Conservation (phyloP, 1,140 invertebrate species). For the Drosophila tristis region DNA sequence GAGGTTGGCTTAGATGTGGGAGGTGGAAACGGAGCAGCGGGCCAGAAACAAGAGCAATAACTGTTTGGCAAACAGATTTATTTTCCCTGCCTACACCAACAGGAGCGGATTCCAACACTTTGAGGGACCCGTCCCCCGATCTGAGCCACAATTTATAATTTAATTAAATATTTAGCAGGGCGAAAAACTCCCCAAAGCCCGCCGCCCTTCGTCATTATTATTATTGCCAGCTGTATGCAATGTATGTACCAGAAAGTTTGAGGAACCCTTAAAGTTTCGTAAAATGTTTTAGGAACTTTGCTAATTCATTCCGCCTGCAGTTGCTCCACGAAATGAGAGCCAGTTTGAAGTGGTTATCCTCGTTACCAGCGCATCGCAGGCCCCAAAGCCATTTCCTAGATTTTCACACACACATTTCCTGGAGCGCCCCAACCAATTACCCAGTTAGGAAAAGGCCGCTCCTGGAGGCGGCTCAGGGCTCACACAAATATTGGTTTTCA, state of each 20-base stretch:
- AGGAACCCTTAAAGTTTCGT: too few species aligned
- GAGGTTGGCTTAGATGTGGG: neutral
- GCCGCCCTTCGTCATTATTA: too few species aligned
- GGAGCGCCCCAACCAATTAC: slow-evolving; percentile 27
- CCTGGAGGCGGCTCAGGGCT: slow-evolving; percentile 5
- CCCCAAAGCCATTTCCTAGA: neutral
- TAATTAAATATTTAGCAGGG: too few species aligned
- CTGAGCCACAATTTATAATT: neutral
- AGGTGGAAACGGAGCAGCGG: slow-evolving; percentile 46
- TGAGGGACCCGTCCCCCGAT: neutral
- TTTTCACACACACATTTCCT: slow-evolving; percentile 2
- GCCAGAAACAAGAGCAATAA: slow-evolving; percentile 76
- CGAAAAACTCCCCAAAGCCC: too few species aligned
- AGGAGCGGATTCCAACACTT: slow-evolving; percentile 37
- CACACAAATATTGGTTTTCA: slow-evolving; percentile 71
- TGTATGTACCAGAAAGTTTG: too few species aligned
- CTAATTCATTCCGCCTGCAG: slow-evolving; percentile 2
- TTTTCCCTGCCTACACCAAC: slow-evolving; percentile 48
- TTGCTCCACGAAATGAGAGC: neutral
- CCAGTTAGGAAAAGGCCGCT: slow-evolving; percentile 25
- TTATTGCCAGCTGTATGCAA: too few species aligned
- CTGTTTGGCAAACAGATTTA: slow-evolving; percentile 82
- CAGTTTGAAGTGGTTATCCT: neutral
- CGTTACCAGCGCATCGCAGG: neutral
- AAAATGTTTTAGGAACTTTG: slow-evolving; percentile 1